phyloP scores from a whole-genome alignment of 2,797 vertebrate genomes.

The Galagoides demidoff region DNA sequence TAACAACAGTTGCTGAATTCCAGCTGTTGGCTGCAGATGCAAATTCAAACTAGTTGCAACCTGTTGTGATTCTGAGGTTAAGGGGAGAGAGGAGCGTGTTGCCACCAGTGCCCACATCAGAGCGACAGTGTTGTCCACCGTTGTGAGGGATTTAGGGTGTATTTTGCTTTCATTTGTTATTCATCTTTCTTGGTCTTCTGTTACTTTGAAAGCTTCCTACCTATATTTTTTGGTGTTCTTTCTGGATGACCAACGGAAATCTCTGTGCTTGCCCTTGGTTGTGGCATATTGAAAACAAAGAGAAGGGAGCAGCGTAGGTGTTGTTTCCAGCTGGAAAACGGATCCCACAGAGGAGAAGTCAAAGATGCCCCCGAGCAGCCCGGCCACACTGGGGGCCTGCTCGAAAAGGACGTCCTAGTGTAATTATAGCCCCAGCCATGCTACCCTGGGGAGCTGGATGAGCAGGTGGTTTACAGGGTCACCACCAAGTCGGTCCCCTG shows the following conservation, averaged over 20 bases:
- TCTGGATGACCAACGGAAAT: not conserved
- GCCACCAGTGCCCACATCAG: not conserved
- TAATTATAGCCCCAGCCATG: not conserved
- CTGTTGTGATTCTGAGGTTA: not conserved
- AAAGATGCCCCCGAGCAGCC: not conserved
- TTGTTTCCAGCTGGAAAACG: not conserved
- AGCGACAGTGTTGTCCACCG: not conserved
- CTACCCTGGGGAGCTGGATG: not conserved
- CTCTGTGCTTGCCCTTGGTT: not conserved
- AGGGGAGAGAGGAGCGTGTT: not conserved
- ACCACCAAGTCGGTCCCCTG: not conserved
- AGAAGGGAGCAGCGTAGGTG: not conserved
- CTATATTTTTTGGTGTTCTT: not conserved
- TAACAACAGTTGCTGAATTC: conserved; percentile 75
- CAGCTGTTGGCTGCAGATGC: conserved; percentile 70
- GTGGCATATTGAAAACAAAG: not conserved
- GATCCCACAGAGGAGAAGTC: not conserved
- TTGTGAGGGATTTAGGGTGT: not conserved
- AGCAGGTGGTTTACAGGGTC: not conserved
- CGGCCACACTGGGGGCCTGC: not conserved
- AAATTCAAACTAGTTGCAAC: conserved; percentile 49
- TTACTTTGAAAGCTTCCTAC: not conserved
- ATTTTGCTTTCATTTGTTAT: not conserved
- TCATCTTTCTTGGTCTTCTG: conserved; percentile 24
- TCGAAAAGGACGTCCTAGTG: not conserved